Conservation (phyloP, 2,113 vertebrate species). For the Manacus vitellinus region DNA sequence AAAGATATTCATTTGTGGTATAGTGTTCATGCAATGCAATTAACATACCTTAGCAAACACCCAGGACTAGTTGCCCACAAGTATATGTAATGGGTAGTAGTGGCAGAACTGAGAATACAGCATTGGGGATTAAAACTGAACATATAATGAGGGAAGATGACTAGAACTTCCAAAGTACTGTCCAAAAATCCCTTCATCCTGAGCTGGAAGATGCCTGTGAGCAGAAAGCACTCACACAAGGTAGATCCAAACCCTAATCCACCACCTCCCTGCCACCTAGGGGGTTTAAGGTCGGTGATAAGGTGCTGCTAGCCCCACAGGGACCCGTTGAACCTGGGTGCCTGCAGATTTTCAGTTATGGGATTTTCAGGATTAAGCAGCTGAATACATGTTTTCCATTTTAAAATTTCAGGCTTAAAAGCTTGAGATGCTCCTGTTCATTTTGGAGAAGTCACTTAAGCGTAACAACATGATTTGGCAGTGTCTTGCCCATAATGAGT, state of each 20-base stretch:
- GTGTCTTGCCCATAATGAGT: background rate
- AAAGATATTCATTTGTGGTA: background rate
- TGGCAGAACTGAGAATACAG: background rate
- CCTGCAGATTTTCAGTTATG: background rate
- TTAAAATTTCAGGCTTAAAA: background rate
- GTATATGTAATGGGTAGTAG: background rate
- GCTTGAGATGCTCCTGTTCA: background rate
- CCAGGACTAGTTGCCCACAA: background rate
- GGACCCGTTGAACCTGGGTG: background rate
- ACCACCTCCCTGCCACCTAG: no score
- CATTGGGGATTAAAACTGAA: background rate
- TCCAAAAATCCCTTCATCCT: background rate
- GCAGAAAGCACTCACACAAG: background rate
- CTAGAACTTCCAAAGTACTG: background rate
- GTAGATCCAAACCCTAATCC: background rate
- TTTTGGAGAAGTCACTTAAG: background rate
- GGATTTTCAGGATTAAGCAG: background rate
- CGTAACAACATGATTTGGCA: background rate
- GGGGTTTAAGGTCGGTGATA: background rate
- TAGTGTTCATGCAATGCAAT: background rate
- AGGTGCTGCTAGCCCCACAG: background rate
- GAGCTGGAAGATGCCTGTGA: background rate
- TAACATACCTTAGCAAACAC: background rate
- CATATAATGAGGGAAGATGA: background rate
- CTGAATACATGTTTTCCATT: background rate